Base-by-base conservation (phyloP, 1,140 invertebrate species). In the Dendrolimus kikuchii region DNA sequence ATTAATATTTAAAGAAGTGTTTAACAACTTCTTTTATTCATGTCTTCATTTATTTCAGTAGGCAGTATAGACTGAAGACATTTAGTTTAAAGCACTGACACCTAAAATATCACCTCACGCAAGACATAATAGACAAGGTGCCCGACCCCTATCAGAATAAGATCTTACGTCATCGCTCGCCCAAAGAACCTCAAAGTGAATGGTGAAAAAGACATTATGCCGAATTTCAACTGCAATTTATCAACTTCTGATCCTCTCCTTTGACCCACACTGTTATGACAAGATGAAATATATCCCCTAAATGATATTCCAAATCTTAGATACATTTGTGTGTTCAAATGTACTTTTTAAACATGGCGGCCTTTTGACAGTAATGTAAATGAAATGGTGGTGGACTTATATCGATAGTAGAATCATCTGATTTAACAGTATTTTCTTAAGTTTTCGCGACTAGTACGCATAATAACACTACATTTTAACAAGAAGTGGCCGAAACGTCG, bases 181-280 rank as follows among this genome's bases (percentile, higher is more conserved):
- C 68, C 55, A 62, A 64, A 64, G 60, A 59, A 56, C 51, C 61
- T 53, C 49, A 60, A 62, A 60, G 57, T 83, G 73, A 79, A 81
- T 81, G 74, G 74, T 83, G 81, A 86, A 86, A 86, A 84, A 86
- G 82, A 86, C 80, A 86, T 86, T 82, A 82, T 81, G 66, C 76
- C 77, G 75, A 78, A 82, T 86, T 82, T 71, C 66, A 82, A 80
- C 63, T 74, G 76, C 79, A 82, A 86, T 86, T 82, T 82, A 86
- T 86, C 82, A 82, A 76, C 61, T 56, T 57, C 59, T 64, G 74
- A 81, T 71, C 76, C 77, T 47, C 62, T 74, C 71, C 77, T 81
- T 79, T 81, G 79, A 81, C 79, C 77, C 72, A 76, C 71, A 56
- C 56, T 86, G 76, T 86, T 86, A 86, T 86, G 82, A 86, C 82